A percentile compares a stretch with the other conserved stretches of the same genome.
These are phyloP conservation scores for Saguinus oedipus DNA, from an alignment of 2,797 vertebrate species.

Conservation along the genomic window DNA sequence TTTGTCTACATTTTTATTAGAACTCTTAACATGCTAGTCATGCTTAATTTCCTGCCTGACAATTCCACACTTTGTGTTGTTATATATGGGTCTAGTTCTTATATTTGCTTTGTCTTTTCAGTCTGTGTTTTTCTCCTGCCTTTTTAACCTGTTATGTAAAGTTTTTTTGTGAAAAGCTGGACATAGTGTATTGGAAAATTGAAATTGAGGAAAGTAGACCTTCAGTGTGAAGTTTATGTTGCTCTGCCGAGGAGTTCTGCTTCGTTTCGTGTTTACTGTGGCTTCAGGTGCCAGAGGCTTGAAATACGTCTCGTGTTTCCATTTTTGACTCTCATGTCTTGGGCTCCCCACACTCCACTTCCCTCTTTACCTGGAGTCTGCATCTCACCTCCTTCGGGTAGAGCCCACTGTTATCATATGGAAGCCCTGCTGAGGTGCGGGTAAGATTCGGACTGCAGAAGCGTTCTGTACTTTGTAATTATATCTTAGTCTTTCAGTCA, in stretches of 20 bases:
- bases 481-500: not conserved
- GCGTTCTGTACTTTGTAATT: not conserved
- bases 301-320: not conserved
- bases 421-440: not conserved
- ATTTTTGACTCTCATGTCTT: not conserved
- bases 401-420: not conserved
- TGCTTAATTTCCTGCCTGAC: not conserved
- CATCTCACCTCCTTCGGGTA: not conserved
- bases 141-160: not conserved
- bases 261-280: not conserved
- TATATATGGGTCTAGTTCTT: not conserved
- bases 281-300: not conserved
- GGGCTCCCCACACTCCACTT: not conserved
- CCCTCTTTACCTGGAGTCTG: not conserved
- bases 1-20: not conserved
- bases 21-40: not conserved
- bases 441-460: not conserved
- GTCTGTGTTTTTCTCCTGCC: not conserved
- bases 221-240: not conserved
- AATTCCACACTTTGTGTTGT: not conserved
- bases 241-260: not conserved
- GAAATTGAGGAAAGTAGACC: not conserved
- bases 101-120: not conserved
- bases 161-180: not conserved
- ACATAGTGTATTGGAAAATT: not conserved